Evolutionary conservation across 2,797 vertebrate genomes (phyloP).

Genomic region (Thripadectes ignobilis): DNA sequence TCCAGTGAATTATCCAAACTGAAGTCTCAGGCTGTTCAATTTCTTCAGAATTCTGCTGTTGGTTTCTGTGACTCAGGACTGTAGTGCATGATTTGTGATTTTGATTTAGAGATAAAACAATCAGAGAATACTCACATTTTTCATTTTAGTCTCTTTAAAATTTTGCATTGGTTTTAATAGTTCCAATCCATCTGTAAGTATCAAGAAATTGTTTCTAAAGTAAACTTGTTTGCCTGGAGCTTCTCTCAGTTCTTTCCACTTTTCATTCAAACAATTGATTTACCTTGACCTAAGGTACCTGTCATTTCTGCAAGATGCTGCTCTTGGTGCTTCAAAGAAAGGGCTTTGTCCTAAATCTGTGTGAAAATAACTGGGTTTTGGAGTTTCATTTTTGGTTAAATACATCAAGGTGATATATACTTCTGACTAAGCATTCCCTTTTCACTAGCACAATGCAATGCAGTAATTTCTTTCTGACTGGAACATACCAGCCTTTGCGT

Average conservation of each 20-base stretch:
- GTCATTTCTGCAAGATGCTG: slow-evolving; percentile 3
- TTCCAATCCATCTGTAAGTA: neutral
- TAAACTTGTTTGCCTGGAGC: neutral
- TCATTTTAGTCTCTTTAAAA: neutral
- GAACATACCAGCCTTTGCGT: neutral
- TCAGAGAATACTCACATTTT: neutral
- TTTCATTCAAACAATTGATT: slow-evolving; percentile 26
- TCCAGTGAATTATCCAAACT: neutral
- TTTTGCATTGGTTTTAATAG: neutral
- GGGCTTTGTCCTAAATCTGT: neutral
- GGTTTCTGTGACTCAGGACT: neutral
- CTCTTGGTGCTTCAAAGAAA: neutral
- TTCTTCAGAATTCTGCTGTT: neutral
- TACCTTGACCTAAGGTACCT: slow-evolving; percentile 14
- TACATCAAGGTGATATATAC: neutral
- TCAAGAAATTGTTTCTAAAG: neutral
- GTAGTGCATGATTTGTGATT: neutral
- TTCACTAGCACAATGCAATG: neutral
- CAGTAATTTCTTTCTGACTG: neutral
- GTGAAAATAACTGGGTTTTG: slow-evolving; percentile 2
- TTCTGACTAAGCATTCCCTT: neutral
- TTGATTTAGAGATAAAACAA: neutral
- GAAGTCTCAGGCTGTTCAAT: neutral
- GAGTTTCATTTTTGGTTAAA: neutral
- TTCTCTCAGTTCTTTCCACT: neutral